Conservation (phyloP, 2,888 invertebrate species). For the Callinectes sapidus region DNA sequence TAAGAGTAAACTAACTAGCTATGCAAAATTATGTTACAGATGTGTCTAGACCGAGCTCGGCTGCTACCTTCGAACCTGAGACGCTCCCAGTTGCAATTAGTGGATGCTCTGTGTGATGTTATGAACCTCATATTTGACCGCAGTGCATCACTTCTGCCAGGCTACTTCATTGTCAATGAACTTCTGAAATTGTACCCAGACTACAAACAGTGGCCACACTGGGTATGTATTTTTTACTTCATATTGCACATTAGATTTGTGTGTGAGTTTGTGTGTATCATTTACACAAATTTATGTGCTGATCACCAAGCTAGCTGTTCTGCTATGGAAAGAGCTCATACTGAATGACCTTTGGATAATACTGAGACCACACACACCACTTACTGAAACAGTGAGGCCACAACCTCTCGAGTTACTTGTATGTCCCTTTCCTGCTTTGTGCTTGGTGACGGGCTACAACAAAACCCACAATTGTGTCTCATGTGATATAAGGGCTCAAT, state of each 20-base stretch:
- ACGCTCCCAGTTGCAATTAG: conserved; percentile 87
- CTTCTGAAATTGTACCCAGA: conserved; percentile 91
- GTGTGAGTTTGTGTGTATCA: too few relatives aligned
- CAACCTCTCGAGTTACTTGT: too few relatives aligned
- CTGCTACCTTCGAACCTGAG: conserved; percentile 87
- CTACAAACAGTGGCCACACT: conserved; percentile 90
- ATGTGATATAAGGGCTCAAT: too few relatives aligned
- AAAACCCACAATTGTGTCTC: too few relatives aligned
- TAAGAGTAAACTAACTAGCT: neutral
- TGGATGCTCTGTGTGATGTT: conserved; percentile 87
- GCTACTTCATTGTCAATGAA: conserved; percentile 96
- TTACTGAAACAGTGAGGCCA: too few relatives aligned
- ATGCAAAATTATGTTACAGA: conserved; percentile 78
- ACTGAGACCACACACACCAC: too few relatives aligned
- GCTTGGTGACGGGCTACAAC: too few relatives aligned
- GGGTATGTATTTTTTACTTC: conserved; percentile 80
- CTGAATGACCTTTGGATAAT: too few relatives aligned
- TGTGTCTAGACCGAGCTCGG: conserved; percentile 90
- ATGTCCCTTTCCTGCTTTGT: too few relatives aligned
- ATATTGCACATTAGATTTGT: neutral
- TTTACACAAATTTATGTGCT: too few relatives aligned
- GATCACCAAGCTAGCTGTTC: too few relatives aligned
- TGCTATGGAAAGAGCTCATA: too few relatives aligned
- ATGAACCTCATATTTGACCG: conserved; percentile 93
- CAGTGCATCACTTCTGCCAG: conserved; percentile 92